Percentiles rank a stretch among this genome's conserved stretches.
Evolutionary conservation across 2,113 vertebrate species (phyloP).

Genomic region (Alligator mississippiensis): DNA sequence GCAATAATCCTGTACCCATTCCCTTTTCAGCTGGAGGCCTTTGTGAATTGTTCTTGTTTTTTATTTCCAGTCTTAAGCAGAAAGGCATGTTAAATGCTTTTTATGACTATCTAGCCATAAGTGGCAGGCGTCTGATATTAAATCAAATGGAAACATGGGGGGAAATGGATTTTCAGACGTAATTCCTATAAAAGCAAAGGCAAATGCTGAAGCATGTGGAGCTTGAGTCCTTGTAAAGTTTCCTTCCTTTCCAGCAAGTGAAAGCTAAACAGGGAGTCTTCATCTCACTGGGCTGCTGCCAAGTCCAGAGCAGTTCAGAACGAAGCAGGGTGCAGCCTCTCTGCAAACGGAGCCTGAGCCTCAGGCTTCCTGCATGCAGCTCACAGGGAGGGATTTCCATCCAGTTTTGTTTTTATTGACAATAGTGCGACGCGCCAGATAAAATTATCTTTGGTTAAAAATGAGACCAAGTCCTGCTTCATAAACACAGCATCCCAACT

Average conservation of each 20-base stretch:
- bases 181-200: not conserved
- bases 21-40: not conserved
- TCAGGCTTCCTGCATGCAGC: not conserved
- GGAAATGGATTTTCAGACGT: not conserved
- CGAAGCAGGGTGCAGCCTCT: not conserved
- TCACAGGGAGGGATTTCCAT: not conserved
- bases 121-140: not conserved
- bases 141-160: not conserved
- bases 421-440: not conserved
- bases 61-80: not conserved
- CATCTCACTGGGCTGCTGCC: not conserved
- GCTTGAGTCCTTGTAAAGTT: not conserved
- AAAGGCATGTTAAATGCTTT: not conserved
- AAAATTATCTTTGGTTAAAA: not conserved
- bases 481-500: not conserved
- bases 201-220: not conserved
- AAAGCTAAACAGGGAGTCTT: not conserved
- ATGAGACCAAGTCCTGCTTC: not conserved
- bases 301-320: not conserved
- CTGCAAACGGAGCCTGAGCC: rapidly evolving
- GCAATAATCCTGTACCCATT: not conserved
- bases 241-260: not conserved
- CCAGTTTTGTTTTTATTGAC: not conserved
- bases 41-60: not conserved
- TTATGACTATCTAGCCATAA: not conserved